Conservation (phyloP, 2,888 invertebrate species). For the Merodon equestris region DNA sequence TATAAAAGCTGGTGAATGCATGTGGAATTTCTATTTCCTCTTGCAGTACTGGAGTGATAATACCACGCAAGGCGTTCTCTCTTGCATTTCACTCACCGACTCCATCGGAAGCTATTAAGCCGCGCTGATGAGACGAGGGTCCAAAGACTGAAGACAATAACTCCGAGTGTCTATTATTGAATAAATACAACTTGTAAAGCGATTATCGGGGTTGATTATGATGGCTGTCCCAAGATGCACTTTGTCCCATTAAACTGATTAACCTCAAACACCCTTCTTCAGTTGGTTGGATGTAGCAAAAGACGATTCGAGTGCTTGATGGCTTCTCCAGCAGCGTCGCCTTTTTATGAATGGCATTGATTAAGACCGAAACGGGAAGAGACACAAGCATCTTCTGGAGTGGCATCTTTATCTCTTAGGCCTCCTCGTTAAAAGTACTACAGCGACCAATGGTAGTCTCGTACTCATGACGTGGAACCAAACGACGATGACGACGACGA, state of each 20-base stretch:
- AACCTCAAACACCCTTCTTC: conserved; percentile 44
- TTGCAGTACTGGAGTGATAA: no score
- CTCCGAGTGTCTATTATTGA: conserved; percentile 34
- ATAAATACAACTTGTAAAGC: conserved; percentile 46
- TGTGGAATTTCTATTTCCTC: no score
- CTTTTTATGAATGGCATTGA: conserved; percentile 14
- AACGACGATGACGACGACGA: neutral
- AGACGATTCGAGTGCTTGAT: neutral
- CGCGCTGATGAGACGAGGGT: conserved; percentile 4
- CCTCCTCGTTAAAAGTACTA: conserved; percentile 25
- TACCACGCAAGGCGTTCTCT: no score
- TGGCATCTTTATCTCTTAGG: conserved; percentile 17
- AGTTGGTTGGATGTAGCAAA: neutral
- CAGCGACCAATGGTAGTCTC: conserved; percentile 3
- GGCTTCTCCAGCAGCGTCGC: conserved; percentile 14
- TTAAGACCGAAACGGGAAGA: neutral
- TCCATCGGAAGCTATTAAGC: no score
- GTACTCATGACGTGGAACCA: conserved; percentile 14
- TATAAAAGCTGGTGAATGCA: no score
- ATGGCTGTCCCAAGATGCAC: conserved; percentile 37
- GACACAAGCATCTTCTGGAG: conserved; percentile 11
- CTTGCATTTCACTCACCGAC: no score
- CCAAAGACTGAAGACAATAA: conserved; percentile 49
- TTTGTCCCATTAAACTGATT: conserved; percentile 56
- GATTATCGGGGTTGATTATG: conserved; percentile 56